Base-by-base conservation (phyloP, 2,797 vertebrate genomes). In the Neosilurus mollespiculum region DNA sequence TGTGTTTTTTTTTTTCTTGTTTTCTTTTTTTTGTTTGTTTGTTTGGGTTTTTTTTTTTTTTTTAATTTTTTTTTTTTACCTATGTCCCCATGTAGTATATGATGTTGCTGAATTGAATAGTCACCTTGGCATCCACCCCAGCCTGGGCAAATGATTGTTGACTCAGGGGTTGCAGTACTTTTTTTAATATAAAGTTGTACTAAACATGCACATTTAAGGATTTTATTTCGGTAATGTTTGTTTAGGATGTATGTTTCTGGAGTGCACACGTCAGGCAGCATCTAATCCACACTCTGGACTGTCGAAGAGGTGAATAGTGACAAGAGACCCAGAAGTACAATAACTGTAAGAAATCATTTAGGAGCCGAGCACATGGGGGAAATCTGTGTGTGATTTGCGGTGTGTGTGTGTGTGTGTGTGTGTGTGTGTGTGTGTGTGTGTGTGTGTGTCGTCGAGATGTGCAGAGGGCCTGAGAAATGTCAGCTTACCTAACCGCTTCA, bases 401-500 rank as follows among this genome's bases (percentile, higher is more conserved):
- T 43, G 43, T 66, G 77, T 66, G 59, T 62, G n/a, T 53, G 71
- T 56, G 71, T 53, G 80, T 65, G n/a, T 26, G 22, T 51, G 61
- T 69, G 76, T 76, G 62, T 82, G 43, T 43, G 43, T 30, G 43
- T 4, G 43, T 43, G 4, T 43, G 43, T 66, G 77, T 66, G 22
- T 51, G 61, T 69, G 76, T 76, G 62, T 82, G 58, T 26, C 3
- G 7, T 18, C 26, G 77, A 58, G 70, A 79, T 59, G 65, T 80
- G 12, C 54, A 61, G 20, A 65, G 80, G 70, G 79, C 18, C 59
- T 66, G 71, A 87, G 70, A 86, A 82, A 80, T 73, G 65, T 9
- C 75, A 87, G 85, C 83, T 85, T 85, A 85, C 80, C 86, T 91
- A 90, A 92, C 88, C 11, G 69, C 87, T 88, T 81, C 86, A 88